Evolutionary conservation across 2,797 vertebrate genomes (phyloP).

Genomic region (Oreochromis mossambicus): DNA sequence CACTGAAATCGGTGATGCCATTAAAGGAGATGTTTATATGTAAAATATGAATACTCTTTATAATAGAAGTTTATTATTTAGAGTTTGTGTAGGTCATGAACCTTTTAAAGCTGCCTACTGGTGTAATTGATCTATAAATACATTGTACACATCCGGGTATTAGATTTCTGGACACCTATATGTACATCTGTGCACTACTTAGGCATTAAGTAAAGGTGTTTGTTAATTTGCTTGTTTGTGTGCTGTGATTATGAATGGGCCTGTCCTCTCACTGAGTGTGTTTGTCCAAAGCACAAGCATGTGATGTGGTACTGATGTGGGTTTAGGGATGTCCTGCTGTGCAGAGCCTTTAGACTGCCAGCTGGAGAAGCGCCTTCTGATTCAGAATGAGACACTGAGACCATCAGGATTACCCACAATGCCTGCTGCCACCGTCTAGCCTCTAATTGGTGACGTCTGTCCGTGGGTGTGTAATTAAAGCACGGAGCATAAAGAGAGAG

Average conservation of each 20-base stretch:
- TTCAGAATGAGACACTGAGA: slow-evolving; percentile 1
- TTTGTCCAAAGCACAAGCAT: neutral
- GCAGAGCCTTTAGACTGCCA: neutral
- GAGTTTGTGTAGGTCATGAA: neutral
- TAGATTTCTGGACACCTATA: neutral
- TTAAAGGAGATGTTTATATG: neutral
- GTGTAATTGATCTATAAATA: neutral
- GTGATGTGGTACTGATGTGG: neutral
- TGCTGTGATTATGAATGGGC: neutral
- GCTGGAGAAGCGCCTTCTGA: slow-evolving; percentile 6
- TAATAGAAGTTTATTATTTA: neutral
- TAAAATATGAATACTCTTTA: neutral
- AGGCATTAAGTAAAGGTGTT: neutral
- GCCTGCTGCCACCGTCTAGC: slow-evolving; percentile 8
- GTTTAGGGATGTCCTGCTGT: slow-evolving; percentile 32
- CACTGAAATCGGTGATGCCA: neutral
- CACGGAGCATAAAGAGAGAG: neutral
- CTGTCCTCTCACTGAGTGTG: slow-evolving; percentile 35
- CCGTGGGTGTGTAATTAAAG: slow-evolving; percentile 2
- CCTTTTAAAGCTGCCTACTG: neutral
- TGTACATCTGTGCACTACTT: neutral
- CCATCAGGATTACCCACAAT: slow-evolving; percentile 42
- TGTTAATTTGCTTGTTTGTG: neutral
- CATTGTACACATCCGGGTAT: neutral
- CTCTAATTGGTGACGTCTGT: slow-evolving; percentile 31